Base-by-base conservation (phyloP, 2,113 vertebrate species). In the Apeltes quadracus region DNA sequence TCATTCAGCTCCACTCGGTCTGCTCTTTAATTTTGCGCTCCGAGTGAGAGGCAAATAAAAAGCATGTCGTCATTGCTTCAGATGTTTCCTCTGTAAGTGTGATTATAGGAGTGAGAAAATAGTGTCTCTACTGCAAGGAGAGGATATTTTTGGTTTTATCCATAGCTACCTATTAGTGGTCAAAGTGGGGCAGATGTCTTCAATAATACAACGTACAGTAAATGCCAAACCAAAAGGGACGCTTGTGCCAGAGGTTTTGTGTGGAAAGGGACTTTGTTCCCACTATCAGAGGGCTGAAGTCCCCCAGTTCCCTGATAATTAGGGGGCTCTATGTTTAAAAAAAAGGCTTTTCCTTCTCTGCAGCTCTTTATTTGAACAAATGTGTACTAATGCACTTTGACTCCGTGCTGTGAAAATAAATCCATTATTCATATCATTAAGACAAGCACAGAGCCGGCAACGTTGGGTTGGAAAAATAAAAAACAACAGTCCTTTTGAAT, bases 101-200 rank as follows among this genome's bases (percentile, higher is more conserved):
- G 89, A 92, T 90, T 92, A 87, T 82, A 91, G 88, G 88, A 90
- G 89, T 80, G 84, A 81, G 82, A 90, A 91, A 92, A 89, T 90
- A 91, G 92, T 90, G 84, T 83, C 90, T 91, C 85, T 72, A 83
- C 85, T 88, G 90, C 85, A 86, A 82, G 89, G 83, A 88, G 87
- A 65, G 81, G 62, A 85, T 75, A 76, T 84, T 87, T 88, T 88
- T 74, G 86, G 86, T 90, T 93, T 90, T 91, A 91, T 92, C 82
- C 88, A 67, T 68, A 91, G 76, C 89, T 92, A 81, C 83, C 90
- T 94, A 93, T 94, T 94, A 93, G 92, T 86, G 91, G 93, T 90
- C 84, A 87, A 73, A 86, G 80, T 66, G 75, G 75, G 84, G 79
- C 92, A 94, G 88, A 89, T 94, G 93, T 91, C 93, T 94, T 92